Percentiles rank a stretch among this genome's conserved stretches.
Conservation (phyloP, 2,113 vertebrate species). For the Hyperopisus bebe region DNA sequence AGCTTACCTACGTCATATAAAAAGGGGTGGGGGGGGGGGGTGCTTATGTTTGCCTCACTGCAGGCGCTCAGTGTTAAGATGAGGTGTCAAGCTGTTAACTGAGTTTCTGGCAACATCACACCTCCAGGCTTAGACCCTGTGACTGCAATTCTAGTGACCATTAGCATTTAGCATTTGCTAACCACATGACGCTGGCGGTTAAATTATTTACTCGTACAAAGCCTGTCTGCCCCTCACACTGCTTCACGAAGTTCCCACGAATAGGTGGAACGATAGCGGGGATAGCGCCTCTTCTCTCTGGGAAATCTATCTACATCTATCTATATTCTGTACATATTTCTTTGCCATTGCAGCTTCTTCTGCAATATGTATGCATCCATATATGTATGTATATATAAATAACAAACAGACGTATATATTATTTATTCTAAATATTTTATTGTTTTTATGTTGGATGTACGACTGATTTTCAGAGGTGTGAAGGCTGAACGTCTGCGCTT, state of each 20-base stretch:
- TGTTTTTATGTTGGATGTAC: neutral
- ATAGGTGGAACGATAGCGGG: neutral
- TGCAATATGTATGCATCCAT: neutral
- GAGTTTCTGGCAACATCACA: neutral
- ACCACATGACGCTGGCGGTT: neutral
- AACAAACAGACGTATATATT: neutral
- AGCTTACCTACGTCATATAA: neutral
- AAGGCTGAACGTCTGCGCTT: neutral
- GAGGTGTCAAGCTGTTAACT: slow-evolving; percentile 28
- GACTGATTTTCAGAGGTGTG: neutral
- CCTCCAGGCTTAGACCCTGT: neutral
- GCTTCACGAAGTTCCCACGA: neutral
- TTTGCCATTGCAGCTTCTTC: neutral
- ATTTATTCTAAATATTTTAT: neutral
- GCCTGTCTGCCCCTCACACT: neutral
- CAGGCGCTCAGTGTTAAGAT: slow-evolving; percentile 30
- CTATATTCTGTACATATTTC: neutral
- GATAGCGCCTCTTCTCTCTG: neutral
- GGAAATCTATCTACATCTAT: neutral
- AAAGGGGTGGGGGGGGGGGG: too few species aligned
- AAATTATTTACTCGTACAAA: neutral
- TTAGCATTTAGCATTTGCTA: neutral
- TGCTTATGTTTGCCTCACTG: neutral
- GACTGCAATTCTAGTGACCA: neutral
- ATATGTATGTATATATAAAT: neutral